Base-by-base conservation (phyloP, 2,797 vertebrate species). In the Paramormyrops hopkinsi region DNA sequence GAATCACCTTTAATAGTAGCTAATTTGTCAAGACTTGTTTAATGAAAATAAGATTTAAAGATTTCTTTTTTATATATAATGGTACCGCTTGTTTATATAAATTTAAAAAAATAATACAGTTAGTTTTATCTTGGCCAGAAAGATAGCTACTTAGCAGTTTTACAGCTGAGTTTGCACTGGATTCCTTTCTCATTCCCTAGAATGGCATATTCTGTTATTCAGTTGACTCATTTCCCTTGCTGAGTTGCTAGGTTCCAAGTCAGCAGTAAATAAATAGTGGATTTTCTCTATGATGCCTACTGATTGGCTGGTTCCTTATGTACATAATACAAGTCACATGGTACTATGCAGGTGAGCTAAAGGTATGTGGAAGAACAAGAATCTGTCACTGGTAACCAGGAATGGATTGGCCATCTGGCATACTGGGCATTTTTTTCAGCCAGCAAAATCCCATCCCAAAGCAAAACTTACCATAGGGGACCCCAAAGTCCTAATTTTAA, bases 181-280 rank as follows among this genome's bases (percentile, higher is more conserved):
- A 79, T 79, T 79, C 37, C 37, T 44, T 19, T 79, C 2, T 44
- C 73, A 79, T 83, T 83, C 46, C 82, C 2, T n/a, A 22, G 41
- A 50, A 48, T n/a, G 4, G 82, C 19, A 25, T 48, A 84, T 84
- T 46, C 82, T 84, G 46, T 50, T 25, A 3, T 46, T 41, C 76
- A 82, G 19, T 82, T 82, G 44, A 48, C 6, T 82, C 76, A 19
- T 82, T 82, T 41, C 76, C 76, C 41, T 82, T 14, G 19, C n/a
- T 4, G 37, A 48, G 37, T 44, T 46, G 41, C 37, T 44, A 22
- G n/a, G 37, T 46, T 11, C 22, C 22, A 84, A 12, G 82, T 84
- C 19, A 11, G 19, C 82, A 48, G n/a, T 84, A 84, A 84, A 84
- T 84, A 84, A 84, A 84, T 44, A 84, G 82, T 84, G 46, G 82